Evolutionary conservation across 2,113 vertebrate species (phyloP).

Genomic region (Xenus cinereus): DNA sequence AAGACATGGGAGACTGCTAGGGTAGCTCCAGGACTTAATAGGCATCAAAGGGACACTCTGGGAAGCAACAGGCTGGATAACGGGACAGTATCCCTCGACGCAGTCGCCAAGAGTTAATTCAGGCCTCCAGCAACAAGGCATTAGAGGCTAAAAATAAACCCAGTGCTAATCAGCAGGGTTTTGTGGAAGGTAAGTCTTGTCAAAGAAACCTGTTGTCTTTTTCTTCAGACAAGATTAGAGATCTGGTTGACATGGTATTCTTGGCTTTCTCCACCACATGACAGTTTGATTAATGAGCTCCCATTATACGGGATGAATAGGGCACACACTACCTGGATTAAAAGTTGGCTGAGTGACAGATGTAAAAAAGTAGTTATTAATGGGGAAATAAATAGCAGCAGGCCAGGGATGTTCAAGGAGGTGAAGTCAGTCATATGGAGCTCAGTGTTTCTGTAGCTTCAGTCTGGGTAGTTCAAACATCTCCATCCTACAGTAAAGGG

Average conservation of each 20-base stretch:
- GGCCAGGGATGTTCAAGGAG: not conserved
- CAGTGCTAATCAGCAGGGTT: not conserved
- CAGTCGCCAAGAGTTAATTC: not conserved
- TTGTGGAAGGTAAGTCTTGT: not conserved
- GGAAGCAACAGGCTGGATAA: not conserved
- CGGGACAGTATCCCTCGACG: not conserved
- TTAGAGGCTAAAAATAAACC: conserved; percentile 1
- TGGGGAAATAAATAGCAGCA: not conserved
- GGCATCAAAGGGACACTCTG: not conserved
- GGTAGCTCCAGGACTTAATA: not conserved
- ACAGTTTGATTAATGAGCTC: conserved; percentile 37
- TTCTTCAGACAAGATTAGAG: not conserved
- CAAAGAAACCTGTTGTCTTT: conserved; percentile 4
- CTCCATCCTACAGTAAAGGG: not conserved
- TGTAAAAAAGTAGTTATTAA: not conserved
- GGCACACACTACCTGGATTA: not conserved
- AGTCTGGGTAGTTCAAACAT: not conserved
- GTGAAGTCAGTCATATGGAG: not conserved
- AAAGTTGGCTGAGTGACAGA: not conserved
- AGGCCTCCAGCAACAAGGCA: not conserved
- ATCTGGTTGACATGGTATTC: not conserved
- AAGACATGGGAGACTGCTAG: not conserved
- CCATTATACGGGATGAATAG: not conserved
- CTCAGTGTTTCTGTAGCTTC: not conserved
- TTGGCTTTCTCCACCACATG: conserved; percentile 17